Evolutionary conservation across 2,888 invertebrate genomes (phyloP), one percentile per base, ranked within the genome.

Genomic region (Orthosia gothica): DNA sequence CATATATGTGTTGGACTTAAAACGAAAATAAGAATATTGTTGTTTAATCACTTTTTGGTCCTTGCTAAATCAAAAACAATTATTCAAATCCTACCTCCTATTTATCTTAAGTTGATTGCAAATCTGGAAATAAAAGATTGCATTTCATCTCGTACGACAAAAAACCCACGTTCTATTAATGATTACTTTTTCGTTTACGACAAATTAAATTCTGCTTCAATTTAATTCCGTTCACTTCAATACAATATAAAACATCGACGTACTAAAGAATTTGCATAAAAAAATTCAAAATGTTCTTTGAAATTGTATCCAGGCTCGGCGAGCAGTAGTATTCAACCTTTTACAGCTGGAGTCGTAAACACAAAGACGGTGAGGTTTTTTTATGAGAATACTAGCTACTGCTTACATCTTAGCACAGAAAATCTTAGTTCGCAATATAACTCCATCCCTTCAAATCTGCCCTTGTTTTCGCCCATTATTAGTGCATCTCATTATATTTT

Each of bases 261-360:
- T 66, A 40, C 54, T 54, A 74, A 75, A 81, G 70, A 81, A 81
- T 76, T 81, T 71, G 58, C 68, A 81, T 84, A 71, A 69, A 84
- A 81, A 68, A 62, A 68, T 84, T 84, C 70, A 62, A 75, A 84
- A 73, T 58, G 75, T 84, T 73, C 74, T 73, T 73, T 70, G 50
- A 71, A 75, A 81, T 84, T 81, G 77, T 71, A 84, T 47, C 59
- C 54, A 70, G 76, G 65, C 67, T 57, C 23, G 50, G 16, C 15
- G 54, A 18, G n/a, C 68, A 71, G 70, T 18, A 68, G 26, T 68
- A n/a, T 5, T 75, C 76, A 81, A 81, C 54, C 59, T 83, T 84
- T 82, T 66, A 54, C 54, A 32, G 54, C 20, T 65, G 18, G 47
- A 47, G 18, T 54, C n/a, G 45, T 75, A 26, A 57, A 79, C 23